Conservation (phyloP, 2,888 invertebrate genomes). For the Lasioglossum pauxillum region DNA sequence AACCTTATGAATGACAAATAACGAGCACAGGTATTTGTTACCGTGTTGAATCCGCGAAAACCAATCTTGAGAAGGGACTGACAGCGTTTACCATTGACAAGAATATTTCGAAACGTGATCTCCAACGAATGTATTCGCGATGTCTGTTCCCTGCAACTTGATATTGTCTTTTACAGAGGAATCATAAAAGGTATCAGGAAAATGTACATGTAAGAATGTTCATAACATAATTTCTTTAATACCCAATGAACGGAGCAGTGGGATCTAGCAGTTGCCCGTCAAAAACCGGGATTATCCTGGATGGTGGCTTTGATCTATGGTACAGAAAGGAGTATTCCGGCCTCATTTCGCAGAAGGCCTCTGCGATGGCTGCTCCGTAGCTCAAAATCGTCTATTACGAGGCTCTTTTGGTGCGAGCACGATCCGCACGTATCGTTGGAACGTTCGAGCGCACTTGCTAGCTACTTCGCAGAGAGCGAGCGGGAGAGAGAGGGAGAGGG, state of each 20-base stretch:
- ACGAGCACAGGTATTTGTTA: constrained; percentile 50
- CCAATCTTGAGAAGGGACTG: constrained; percentile 48
- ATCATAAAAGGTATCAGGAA: neutral
- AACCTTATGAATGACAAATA: constrained; percentile 54
- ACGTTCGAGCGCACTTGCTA: constrained; percentile 64
- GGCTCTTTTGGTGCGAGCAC: constrained; percentile 2
- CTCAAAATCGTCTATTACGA: constrained; percentile 46
- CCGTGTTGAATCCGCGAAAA: constrained; percentile 31
- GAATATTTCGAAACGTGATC: constrained; percentile 44
- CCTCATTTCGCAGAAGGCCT: constrained; percentile 34
- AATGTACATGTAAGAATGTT: neutral
- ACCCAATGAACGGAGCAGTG: neutral
- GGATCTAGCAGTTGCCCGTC: neutral
- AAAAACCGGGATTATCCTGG: neutral
- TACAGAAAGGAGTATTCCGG: neutral
- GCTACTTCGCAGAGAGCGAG: constrained; percentile 60
- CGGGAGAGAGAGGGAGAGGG: neutral
- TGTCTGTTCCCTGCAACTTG: neutral
- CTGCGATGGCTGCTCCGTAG: constrained; percentile 37
- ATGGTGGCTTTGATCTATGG: neutral
- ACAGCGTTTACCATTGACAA: constrained; percentile 47
- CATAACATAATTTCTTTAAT: neutral
- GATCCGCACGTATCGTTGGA: constrained; percentile 54
- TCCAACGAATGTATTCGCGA: constrained; percentile 42
- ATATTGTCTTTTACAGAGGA: constrained; percentile 6